Evolutionary conservation across 23 tunicate genomes (phyloP), one percentile per base, ranked within the genome.

Genomic region (Ciona savignyi): DNA sequence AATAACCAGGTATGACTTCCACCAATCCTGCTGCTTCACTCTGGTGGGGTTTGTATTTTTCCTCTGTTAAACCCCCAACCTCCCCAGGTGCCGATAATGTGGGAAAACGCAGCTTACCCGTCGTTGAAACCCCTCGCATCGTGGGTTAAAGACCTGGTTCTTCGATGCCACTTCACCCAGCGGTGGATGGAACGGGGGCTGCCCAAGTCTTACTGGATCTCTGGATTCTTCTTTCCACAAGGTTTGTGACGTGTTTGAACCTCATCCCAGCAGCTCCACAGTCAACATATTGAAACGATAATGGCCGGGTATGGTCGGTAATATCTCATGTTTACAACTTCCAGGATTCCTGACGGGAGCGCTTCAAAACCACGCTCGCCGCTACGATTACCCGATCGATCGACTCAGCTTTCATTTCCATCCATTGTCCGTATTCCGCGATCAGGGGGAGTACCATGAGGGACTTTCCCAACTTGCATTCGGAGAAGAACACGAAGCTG

Each of bases 211-310:
- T 94, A 66, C 80, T 94, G 99, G 99, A 84, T 94, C 26, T 94
- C 99, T 0, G 99, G 99, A 34, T 87, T 94, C 48, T 94, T 94
- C 86, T 94, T 86, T 60, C 93, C 99, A n/a, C 99, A 94, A 82
- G 99, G 97, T 91, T 32, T 25, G 56, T 15, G 56, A 42, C 56
- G 15, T 42, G 9, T 6, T 6, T 42, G 56, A n/a, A n/a, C n/a
- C n/a, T n/a, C n/a, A n/a, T n/a, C n/a, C n/a, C n/a, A n/a, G n/a
- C n/a, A n/a, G n/a, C n/a, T n/a, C n/a, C n/a, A n/a, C n/a, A n/a
- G n/a, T n/a, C n/a, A n/a, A n/a, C n/a, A n/a, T n/a, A n/a, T n/a
- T n/a, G n/a, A n/a, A n/a, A n/a, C n/a, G n/a, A n/a, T n/a, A n/a
- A n/a, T n/a, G n/a, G n/a, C n/a, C n/a, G n/a, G n/a, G n/a, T n/a